phyloP scores from a whole-genome alignment of 2,113 vertebrate species.

The Phycodurus eques region DNA sequence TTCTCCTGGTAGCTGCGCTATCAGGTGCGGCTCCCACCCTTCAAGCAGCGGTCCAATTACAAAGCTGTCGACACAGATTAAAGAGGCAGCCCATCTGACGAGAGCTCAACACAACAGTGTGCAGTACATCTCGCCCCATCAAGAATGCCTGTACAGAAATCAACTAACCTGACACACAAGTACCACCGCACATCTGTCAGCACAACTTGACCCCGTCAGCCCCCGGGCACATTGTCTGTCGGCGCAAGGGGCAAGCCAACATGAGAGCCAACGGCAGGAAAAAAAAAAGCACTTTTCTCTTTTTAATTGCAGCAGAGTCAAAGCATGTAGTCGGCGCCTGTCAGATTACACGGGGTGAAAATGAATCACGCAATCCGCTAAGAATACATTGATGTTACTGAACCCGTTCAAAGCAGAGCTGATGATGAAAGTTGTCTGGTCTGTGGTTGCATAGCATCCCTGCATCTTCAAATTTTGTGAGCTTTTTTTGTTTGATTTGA shows the following conservation, averaged over 20 bases:
- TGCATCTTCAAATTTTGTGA: too few relatives aligned
- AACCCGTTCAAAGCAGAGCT: neutral
- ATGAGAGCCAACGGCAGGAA: conserved; percentile 47
- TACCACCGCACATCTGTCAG: conserved; percentile 27
- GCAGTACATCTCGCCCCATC: conserved; percentile 30
- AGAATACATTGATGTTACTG: neutral
- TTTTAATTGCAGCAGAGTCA: conserved; percentile 56
- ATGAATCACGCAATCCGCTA: neutral
- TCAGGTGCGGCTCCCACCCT: conserved; percentile 8
- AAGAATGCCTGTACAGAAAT: conserved; percentile 16
- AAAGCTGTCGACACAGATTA: conserved; percentile 63
- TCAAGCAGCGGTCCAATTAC: conserved; percentile 54
- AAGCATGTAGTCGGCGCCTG: neutral
- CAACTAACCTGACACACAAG: conserved; percentile 24
- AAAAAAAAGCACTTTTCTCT: conserved; percentile 23
- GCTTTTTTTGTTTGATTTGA: too few relatives aligned
- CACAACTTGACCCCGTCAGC: conserved; percentile 29
- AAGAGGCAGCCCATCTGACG: conserved; percentile 53
- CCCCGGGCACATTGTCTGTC: conserved; percentile 34
- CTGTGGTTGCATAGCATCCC: neutral
- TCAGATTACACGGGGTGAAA: neutral
- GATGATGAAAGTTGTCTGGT: neutral
- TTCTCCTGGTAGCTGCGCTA: conserved; percentile 37
- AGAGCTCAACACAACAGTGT: conserved; percentile 38
- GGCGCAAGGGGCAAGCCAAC: conserved; percentile 36